These are phyloP conservation scores for Lonchura striata DNA, from an alignment of 2,113 vertebrate genomes.

Conservation along the genomic window DNA sequence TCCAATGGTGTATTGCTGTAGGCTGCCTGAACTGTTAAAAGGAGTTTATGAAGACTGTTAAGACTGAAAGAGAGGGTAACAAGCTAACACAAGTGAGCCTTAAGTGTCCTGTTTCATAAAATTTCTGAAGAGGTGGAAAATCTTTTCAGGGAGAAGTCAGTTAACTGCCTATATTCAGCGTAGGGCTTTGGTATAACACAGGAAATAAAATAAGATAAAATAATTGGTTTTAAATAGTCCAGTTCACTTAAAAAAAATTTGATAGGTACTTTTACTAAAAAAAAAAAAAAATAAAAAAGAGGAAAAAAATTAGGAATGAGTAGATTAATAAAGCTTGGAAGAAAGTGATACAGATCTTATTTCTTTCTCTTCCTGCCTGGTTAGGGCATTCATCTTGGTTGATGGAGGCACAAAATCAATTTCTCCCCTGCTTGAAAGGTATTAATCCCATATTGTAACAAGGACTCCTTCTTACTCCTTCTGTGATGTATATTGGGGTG, in stretches of 20 bases:
- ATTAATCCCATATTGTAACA: neutral
- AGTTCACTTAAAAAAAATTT: neutral
- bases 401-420: conserved; percentile 22
- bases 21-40: neutral
- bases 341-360: neutral
- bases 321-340: neutral
- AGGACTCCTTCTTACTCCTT: neutral
- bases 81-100: neutral
- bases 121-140: neutral
- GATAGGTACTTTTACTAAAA: neutral
- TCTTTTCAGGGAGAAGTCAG: neutral
- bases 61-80: neutral
- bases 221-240: neutral
- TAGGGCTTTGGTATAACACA: neutral
- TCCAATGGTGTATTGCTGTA: neutral
- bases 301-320: neutral
- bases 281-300: neutral
- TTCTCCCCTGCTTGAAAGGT: neutral
- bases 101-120: neutral
- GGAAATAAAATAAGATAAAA: neutral
- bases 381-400: neutral
- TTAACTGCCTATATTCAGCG: neutral
- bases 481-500: neutral
- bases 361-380: neutral
- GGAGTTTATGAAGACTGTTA: neutral